Percentiles rank a stretch among this genome's conserved stretches.
Conservation (phyloP, 2,113 vertebrate species). For the Dicerorhinus sumatrensis region DNA sequence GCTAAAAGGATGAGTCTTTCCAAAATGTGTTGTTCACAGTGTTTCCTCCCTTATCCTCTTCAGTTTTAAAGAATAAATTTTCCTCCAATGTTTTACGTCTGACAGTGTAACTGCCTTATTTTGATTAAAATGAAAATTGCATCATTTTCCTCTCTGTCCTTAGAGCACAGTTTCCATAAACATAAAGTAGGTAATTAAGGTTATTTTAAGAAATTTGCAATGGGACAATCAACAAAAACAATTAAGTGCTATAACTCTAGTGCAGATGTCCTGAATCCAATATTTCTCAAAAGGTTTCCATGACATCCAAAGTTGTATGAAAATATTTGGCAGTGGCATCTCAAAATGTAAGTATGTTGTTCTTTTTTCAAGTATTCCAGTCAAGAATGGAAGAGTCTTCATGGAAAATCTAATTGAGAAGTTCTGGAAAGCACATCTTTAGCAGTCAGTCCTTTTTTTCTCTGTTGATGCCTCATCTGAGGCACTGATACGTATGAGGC, state of each 20-base stretch:
- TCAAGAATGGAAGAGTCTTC: not conserved
- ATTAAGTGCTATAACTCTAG: not conserved
- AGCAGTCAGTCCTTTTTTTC: not conserved
- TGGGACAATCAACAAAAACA: conserved; percentile 11
- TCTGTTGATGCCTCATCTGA: not conserved
- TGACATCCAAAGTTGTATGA: not conserved
- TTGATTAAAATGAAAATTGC: conserved; percentile 10
- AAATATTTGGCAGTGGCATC: not conserved
- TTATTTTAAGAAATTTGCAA: conserved; percentile 5
- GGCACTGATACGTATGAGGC: not conserved
- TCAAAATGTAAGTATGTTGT: not conserved
- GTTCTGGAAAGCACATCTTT: not conserved
- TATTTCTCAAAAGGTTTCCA: not conserved
- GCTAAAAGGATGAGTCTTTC: not conserved
- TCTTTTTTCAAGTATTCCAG: not conserved
- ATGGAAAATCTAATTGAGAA: not conserved
- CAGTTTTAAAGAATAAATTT: not conserved
- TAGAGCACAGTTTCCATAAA: not conserved
- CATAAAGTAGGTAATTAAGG: not conserved
- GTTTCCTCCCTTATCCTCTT: not conserved
- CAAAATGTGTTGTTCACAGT: not conserved
- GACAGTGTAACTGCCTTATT: not conserved
- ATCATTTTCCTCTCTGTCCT: conserved; percentile 3
- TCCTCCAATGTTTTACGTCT: not conserved
- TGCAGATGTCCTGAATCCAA: not conserved